A percentile compares a stretch with the other conserved stretches of the same genome.
These are phyloP conservation scores for Anaspis maculata DNA, from an alignment of 2,888 invertebrate genomes.

Conservation along the genomic window DNA sequence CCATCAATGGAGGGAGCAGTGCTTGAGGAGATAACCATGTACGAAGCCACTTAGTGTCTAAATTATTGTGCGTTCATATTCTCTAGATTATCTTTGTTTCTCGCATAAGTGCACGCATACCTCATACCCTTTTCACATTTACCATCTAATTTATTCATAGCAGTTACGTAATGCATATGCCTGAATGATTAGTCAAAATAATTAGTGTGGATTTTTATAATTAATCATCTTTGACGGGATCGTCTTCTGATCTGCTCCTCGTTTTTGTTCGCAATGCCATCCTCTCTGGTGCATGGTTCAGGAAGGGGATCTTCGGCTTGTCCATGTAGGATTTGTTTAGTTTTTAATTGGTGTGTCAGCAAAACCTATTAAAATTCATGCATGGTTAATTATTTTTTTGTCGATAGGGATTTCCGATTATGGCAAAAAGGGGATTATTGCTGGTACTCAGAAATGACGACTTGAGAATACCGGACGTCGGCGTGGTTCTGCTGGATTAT, in stretches of 20 bases:
- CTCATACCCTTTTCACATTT: constrained; percentile 4
- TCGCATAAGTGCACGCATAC: too few relatives aligned
- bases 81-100: not conserved
- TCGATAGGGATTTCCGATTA: constrained; percentile 1
- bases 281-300: not conserved
- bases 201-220: constrained; percentile 5
- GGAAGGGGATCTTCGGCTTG: not conserved
- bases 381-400: constrained; percentile 3
- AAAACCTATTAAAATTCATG: constrained; percentile 4
- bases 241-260: constrained; percentile 2
- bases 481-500: too few relatives aligned
- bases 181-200: constrained; percentile 8
- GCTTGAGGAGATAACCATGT: constrained; percentile 12
- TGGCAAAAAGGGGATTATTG: too few relatives aligned
- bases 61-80: constrained; percentile 9
- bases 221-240: constrained; percentile 1
- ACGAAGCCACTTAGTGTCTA: constrained; percentile 12
- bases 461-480: too few relatives aligned
- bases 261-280: not conserved
- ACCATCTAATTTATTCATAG: constrained; percentile 12
- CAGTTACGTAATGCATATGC: constrained; percentile 8
- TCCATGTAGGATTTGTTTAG: not conserved
- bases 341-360: constrained; percentile 4
- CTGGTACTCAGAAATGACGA: too few relatives aligned
- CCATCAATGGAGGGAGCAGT: constrained; percentile 10